A percentile compares a stretch with the other conserved stretches of the same genome.
These are phyloP conservation scores for Dorcus hopei DNA, from an alignment of 2,888 invertebrate genomes.

Conservation along the genomic window DNA sequence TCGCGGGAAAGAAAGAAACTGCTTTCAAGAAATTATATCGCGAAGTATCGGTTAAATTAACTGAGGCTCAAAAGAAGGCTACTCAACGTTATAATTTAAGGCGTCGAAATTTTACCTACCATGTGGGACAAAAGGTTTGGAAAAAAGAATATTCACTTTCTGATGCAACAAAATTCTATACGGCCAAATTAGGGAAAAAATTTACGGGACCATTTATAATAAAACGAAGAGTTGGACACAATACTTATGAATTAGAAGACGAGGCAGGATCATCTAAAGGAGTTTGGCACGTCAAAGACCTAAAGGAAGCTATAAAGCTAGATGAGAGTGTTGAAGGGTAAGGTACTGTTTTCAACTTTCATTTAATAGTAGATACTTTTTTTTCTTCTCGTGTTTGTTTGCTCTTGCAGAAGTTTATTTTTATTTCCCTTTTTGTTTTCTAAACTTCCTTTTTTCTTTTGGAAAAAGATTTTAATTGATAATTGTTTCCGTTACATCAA, in stretches of 20 bases:
- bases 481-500: too few relatives aligned
- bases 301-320: neutral
- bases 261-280: neutral
- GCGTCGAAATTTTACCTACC: neutral
- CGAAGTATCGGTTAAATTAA: conserved; percentile 19
- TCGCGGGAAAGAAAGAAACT: too few relatives aligned
- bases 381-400: too few relatives aligned
- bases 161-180: conserved; percentile 20
- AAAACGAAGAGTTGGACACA: neutral
- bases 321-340: too few relatives aligned
- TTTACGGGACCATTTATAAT: conserved; percentile 19
- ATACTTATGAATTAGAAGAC: neutral
- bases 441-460: too few relatives aligned
- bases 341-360: too few relatives aligned
- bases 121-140: conserved; percentile 16
- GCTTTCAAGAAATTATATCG: neutral
- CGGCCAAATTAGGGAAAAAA: conserved; percentile 26
- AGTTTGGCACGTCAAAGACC: neutral
- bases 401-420: too few relatives aligned
- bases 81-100: too few relatives aligned
- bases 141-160: conserved; percentile 21
- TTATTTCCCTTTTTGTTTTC: too few relatives aligned
- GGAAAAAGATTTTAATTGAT: too few relatives aligned
- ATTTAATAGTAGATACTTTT: too few relatives aligned
- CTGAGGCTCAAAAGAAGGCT: neutral